Evolutionary conservation across 2,888 invertebrate genomes (phyloP), one percentile per base, ranked within the genome.

Genomic region (Agonopterix arenella): DNA sequence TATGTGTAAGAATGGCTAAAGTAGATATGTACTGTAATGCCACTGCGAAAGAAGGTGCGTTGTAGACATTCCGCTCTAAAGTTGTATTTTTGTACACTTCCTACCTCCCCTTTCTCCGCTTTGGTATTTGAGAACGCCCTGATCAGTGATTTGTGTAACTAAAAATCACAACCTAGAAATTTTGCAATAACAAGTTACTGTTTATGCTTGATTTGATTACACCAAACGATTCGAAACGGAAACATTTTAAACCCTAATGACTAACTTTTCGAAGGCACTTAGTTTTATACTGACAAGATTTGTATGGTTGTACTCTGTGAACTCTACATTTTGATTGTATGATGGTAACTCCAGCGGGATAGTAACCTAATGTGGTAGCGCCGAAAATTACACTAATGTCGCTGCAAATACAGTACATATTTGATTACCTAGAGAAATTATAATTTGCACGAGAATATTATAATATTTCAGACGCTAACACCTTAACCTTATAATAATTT

Each of bases 261-360:
- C 89, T 89, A 89, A 84, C 66, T 71, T 79, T 83, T 80, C 61
- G 67, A 89, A 88, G 89, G 88, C 89, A 89, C 89, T 88, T 86
- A 84, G 79, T 80, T 83, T 72, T 76, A 76, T 73, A 83, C 67
- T 85, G 86, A 86, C 84, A 83, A 84, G 88, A 88, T 66, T 80
- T 72, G 74, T 69, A 76, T 72, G 76, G 79, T 86, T 86, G 86
- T 85, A 88, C 85, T 84, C 73, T 74, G 75, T 76, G 80, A 77
- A 76, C 68, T 76, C 71, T 80, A 85, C 84, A 82, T 80, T 72
- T 83, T 85, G 86, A 88, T 86, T 84, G 85, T 82, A 83, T 77
- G 85, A 75, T 89, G 88, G 88, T 89, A 89, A 89, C 88, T 89
- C 80, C 76, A 69, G 69, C 78, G 76, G 83, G 10, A n/a, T 40